These are phyloP conservation scores for Hirundo rustica DNA, from an alignment of 2,797 vertebrate species.

Conservation along the genomic window DNA sequence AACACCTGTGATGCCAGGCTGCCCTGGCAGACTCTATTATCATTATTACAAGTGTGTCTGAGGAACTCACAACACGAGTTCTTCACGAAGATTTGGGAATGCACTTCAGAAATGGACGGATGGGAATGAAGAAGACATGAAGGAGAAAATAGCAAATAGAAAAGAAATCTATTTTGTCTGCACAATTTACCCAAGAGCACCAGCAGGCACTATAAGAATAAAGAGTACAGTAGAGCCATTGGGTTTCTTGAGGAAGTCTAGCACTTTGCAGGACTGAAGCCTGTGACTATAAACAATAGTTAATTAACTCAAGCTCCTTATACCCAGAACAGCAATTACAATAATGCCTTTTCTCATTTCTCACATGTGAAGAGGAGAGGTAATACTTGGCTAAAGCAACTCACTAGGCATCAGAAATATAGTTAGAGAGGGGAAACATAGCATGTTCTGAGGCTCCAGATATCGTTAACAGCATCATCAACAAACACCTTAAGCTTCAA, in stretches of 20 bases:
- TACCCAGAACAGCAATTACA: background rate
- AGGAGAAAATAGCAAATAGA: background rate
- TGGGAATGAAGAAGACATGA: background rate
- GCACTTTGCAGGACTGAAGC: background rate
- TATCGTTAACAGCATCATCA: background rate
- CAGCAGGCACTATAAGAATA: background rate
- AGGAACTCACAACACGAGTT: background rate
- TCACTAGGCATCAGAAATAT: background rate
- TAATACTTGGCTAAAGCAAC: background rate
- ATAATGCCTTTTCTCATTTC: background rate
- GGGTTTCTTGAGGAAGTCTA: background rate
- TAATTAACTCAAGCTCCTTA: constrained; percentile 2
- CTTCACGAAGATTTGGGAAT: background rate
- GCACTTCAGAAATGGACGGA: background rate
- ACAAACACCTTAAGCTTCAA: background rate
- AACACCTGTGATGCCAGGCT: background rate
- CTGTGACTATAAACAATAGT: constrained; percentile 16
- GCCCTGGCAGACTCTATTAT: background rate
- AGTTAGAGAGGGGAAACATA: background rate
- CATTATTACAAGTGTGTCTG: background rate
- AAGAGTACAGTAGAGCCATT: background rate
- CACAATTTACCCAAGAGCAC: background rate
- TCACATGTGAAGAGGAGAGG: background rate
- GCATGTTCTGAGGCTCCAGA: background rate
- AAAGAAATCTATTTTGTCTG: background rate